Conservation (phyloP, 2,888 invertebrate species). For the Pachymerium ferrugineum region DNA sequence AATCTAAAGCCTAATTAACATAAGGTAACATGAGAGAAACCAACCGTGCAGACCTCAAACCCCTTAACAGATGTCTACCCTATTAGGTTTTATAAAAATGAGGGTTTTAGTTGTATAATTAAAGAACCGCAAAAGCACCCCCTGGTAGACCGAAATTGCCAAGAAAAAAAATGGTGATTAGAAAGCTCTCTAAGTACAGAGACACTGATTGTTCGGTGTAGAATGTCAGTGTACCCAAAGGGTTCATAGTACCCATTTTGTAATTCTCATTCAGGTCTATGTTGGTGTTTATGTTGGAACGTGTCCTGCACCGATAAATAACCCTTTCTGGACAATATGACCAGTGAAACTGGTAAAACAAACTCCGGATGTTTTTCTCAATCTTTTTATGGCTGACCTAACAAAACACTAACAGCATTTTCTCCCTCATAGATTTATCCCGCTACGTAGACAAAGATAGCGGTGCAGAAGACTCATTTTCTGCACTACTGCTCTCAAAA, state of each 20-base stretch:
- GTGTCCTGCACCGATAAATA: background rate
- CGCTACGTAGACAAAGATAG: background rate
- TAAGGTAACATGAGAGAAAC: no score
- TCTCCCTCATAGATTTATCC: background rate
- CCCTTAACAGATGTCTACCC: no score
- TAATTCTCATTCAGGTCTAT: background rate
- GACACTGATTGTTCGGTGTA: background rate
- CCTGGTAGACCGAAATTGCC: no score
- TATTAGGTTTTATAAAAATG: no score
- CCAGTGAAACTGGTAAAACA: background rate
- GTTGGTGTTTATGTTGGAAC: background rate
- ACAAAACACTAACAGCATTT: background rate
- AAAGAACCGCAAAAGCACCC: no score
- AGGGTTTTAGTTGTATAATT: no score
- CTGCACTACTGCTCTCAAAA: slow-evolving; percentile 12
- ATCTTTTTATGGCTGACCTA: background rate
- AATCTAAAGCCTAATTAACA: no score
- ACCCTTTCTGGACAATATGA: background rate
- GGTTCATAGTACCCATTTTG: background rate
- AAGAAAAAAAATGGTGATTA: background rate
- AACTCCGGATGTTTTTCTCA: background rate
- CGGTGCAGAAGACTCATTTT: background rate
- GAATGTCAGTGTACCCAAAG: background rate
- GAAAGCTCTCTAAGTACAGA: background rate
- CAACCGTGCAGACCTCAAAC: no score